A percentile compares a stretch with the other conserved stretches of the same genome.
Conservation (phyloP, 2,797 vertebrate genomes). For the Avahi laniger region DNA sequence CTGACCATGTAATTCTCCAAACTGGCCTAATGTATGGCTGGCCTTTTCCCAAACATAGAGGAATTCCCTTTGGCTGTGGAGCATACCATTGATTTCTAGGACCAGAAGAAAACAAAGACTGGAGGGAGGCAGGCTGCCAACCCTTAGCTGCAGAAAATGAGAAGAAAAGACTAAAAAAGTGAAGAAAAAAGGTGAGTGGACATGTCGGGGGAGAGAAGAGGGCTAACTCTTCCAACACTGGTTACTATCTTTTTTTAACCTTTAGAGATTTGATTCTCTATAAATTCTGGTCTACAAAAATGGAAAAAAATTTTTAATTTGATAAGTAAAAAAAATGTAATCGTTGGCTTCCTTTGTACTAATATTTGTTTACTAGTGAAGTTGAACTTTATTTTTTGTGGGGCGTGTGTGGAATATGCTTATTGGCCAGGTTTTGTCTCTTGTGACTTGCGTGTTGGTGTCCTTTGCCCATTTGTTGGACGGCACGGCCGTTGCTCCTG, state of each 20-base stretch:
- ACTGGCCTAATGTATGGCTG: not conserved
- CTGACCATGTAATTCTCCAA: not conserved
- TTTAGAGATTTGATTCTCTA: not conserved
- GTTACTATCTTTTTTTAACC: not conserved
- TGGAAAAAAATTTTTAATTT: not conserved
- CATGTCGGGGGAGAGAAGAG: not conserved
- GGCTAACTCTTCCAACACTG: not conserved
- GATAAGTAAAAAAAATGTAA: not conserved
- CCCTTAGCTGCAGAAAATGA: not conserved
- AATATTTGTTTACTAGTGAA: not conserved
- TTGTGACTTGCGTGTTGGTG: not conserved
- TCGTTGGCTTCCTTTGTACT: not conserved
- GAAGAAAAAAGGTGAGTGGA: not conserved
- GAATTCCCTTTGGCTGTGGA: not conserved
- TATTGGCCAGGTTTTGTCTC: not conserved
- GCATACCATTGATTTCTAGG: not conserved
- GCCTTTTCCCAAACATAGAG: not conserved
- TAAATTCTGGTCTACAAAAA: no score
- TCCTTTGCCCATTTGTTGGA: not conserved
- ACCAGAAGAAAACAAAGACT: not conserved
- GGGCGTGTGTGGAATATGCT: accelerated
- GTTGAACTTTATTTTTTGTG: not conserved
- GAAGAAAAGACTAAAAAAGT: not conserved
- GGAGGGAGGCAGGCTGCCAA: not conserved
- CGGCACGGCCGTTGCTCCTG: not conserved